Evolutionary conservation across 2,888 invertebrate species (phyloP).

Genomic region (Ennomos quercinarius): DNA sequence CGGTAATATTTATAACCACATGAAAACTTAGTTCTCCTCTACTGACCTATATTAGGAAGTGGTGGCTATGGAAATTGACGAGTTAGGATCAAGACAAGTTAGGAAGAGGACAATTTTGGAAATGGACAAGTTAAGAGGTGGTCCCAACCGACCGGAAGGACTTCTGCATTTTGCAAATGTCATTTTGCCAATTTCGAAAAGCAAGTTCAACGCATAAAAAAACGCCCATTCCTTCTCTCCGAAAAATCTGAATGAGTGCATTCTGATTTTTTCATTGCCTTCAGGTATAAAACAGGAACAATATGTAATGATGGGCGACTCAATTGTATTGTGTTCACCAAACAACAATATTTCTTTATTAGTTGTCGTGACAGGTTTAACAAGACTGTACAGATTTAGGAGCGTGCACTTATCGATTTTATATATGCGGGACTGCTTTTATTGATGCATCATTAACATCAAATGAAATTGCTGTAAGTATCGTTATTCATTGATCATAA

Average conservation of each 20-base stretch:
- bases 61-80: no score
- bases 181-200: conserved; percentile 43
- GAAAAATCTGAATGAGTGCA: conserved; percentile 39
- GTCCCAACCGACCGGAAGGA: no score
- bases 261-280: conserved; percentile 61
- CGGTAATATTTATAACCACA: not conserved
- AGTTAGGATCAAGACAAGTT: no score
- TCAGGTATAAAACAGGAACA: conserved; percentile 61
- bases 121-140: no score
- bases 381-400: conserved; percentile 54
- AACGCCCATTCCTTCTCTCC: conserved; percentile 58
- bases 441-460: conserved; percentile 70
- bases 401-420: conserved; percentile 63
- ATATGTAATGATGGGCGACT: conserved; percentile 57
- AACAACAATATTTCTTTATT: conserved; percentile 57
- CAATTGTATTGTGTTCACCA: conserved; percentile 55
- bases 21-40: conserved; percentile 13
- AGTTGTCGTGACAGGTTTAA: conserved; percentile 59
- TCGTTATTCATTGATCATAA: conserved; percentile 65
- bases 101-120: no score
- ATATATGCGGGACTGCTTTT: conserved; percentile 64
- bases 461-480: conserved; percentile 59
- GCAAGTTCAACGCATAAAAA: conserved; percentile 62
- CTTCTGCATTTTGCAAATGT: conserved; percentile 39
- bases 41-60: no score